Conservation (phyloP, 1,140 invertebrate species). For the Ceratosolen fusciceps region DNA sequence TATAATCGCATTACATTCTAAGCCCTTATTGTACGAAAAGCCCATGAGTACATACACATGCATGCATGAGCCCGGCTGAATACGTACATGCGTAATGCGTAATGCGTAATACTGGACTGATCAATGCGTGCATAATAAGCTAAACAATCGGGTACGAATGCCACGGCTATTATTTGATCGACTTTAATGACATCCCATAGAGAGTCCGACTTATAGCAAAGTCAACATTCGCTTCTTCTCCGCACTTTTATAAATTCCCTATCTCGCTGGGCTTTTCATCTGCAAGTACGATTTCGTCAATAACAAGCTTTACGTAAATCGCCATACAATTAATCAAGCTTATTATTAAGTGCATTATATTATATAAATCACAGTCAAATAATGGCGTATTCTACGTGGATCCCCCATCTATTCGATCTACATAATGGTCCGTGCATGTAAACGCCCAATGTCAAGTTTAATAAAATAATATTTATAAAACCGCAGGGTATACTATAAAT, state of each 20-base stretch:
- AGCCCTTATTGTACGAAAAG: no score
- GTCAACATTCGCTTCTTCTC: background rate
- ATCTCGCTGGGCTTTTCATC: background rate
- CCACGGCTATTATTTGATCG: slow-evolving; percentile 2
- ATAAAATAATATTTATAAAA: background rate
- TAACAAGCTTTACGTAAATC: background rate
- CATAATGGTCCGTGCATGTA: background rate
- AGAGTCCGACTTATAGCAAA: background rate
- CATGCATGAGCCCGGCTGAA: no score
- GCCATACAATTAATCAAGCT: background rate
- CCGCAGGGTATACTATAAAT: no score
- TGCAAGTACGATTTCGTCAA: background rate
- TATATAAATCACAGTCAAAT: background rate
- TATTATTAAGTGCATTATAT: background rate
- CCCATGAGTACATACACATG: no score
- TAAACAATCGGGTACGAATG: background rate
- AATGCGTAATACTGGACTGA: background rate
- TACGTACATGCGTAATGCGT: no score
- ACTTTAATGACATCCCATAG: background rate
- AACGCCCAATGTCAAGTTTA: background rate
- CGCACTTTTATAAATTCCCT: background rate
- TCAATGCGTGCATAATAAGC: background rate
- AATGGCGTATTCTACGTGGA: no score
- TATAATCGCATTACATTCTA: no score
- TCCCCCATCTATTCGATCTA: no score